Base-by-base conservation (phyloP, 2,113 vertebrate genomes). In the Eulemur macaco region DNA sequence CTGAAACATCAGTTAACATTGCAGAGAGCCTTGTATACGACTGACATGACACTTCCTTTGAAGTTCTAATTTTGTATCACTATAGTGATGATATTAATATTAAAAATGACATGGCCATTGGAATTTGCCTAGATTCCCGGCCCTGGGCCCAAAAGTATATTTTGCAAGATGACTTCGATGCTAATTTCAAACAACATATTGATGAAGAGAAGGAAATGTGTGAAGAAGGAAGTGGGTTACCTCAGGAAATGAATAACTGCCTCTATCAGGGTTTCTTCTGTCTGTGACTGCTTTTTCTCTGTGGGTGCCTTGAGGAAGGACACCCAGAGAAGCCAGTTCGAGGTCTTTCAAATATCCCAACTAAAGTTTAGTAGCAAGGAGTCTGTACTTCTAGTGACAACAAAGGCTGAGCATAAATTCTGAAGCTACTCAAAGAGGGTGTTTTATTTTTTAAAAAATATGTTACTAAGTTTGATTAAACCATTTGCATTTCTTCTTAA, bases 141-240 rank as follows among this genome's bases (percentile, higher is more conserved):
- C 39, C 8, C 29, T 13, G 3, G 9, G 11, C 23, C 66, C 42
- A 85, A 34, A 94, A 92, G 39, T 69, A 4, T n/a, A 25, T 94
- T 92, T 95, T 93, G 47, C 31, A 94, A 95, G 63, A 81, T 63
- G 56, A 87, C 25, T 80, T 78, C 1, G 17, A 6, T 85, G 54
- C 37, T 96, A 69, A n/a, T 94, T 91, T 97, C 58, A 85, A 83
- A 96, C 94, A 91, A 29, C 45, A 54, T 37, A 39, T 63, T 86
- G 87, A 73, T 95, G 76, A 82, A 90, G 84, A 96, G 60, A 96
- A 94, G 94, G 81, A 94, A 94, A 71, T 94, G 47, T 90, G 45
- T 95, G 86, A 97, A 95, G 80, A 82, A 95, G 94, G 97, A 97
- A 97, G 96, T 97, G 95, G 95, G 69, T 85, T 78, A 74, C n/a